These are phyloP conservation scores for Oscheius sp. DNA, from an alignment of 1,140 invertebrate genomes.

Conservation along the genomic window DNA sequence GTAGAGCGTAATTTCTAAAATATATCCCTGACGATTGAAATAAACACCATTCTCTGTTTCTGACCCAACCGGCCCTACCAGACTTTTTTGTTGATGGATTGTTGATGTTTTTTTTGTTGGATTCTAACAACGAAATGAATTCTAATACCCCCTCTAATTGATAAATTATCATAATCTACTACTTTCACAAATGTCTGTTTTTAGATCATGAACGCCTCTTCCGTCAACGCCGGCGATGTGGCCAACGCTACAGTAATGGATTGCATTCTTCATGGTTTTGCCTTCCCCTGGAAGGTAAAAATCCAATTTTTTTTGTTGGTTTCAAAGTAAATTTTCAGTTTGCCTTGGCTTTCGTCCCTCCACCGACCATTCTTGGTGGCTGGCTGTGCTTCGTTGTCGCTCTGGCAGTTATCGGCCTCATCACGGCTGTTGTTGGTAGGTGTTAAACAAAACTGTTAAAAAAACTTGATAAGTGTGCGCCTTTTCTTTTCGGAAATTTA, in stretches of 20 bases:
- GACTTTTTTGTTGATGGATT: no score
- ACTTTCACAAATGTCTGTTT: no score
- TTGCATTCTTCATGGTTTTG: slow-evolving; percentile 26
- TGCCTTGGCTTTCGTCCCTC: slow-evolving; percentile 92
- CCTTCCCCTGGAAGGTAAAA: slow-evolving; percentile 96
- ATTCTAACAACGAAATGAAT: no score
- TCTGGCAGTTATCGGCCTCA: slow-evolving; percentile 83
- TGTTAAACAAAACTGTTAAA: not conserved
- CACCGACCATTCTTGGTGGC: slow-evolving; percentile 72
- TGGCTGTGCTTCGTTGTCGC: slow-evolving; percentile 89
- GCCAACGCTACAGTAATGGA: slow-evolving; percentile 29
- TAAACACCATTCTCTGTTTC: no score
- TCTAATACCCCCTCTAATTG: no score
- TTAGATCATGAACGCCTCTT: slow-evolving; percentile 30
- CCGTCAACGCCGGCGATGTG: slow-evolving; percentile 35
- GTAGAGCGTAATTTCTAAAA: no score
- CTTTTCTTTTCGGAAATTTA: no score
- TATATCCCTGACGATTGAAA: no score
- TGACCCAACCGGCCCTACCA: no score
- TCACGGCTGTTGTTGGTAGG: slow-evolving; percentile 83
- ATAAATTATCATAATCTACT: no score
- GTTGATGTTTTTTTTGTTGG: no score
- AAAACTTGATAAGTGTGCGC: not conserved
- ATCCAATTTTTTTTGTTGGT: not conserved
- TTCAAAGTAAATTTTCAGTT: slow-evolving; percentile 61